Conservation (phyloP, 2,888 invertebrate genomes). For the Aleiodes alternator region DNA sequence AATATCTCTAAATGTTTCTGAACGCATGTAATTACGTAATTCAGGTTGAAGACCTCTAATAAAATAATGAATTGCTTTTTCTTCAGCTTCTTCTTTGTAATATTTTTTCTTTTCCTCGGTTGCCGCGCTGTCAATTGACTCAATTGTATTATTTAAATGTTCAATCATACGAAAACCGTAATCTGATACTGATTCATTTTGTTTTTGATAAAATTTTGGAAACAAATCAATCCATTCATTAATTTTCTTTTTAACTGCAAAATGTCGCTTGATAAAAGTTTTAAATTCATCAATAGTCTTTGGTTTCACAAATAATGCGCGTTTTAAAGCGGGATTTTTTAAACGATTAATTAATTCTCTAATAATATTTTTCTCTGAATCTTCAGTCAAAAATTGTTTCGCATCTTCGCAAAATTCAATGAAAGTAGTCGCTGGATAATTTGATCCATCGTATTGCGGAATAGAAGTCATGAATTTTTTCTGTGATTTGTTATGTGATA, state of each 20-base stretch:
- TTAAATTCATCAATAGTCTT: neutral
- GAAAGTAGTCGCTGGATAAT: slow-evolving; percentile 3
- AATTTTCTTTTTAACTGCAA: neutral
- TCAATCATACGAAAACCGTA: neutral
- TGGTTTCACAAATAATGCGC: neutral
- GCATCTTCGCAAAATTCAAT: slow-evolving; percentile 14
- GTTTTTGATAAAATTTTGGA: neutral
- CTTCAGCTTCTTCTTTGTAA: neutral
- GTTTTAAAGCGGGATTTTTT: slow-evolving; percentile 4
- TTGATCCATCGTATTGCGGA: slow-evolving; percentile 6
- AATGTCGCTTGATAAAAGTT: neutral
- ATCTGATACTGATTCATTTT: slow-evolving; percentile 1
- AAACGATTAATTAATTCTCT: neutral
- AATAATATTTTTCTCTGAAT: slow-evolving; percentile 1
- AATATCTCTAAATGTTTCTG: neutral
- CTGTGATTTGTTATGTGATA: neutral
- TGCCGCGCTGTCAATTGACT: neutral
- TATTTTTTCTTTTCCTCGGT: neutral
- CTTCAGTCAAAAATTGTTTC: neutral
- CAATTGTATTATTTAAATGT: slow-evolving; percentile 5
- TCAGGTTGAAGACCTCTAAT: neutral
- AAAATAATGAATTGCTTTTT: slow-evolving; percentile 10
- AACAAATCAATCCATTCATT: slow-evolving; percentile 9
- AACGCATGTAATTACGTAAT: neutral
- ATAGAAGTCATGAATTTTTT: slow-evolving; percentile 7